Evolutionary conservation across 2,113 vertebrate genomes (phyloP), one percentile per base, ranked within the genome.

Genomic region (Phainopepla nitens): DNA sequence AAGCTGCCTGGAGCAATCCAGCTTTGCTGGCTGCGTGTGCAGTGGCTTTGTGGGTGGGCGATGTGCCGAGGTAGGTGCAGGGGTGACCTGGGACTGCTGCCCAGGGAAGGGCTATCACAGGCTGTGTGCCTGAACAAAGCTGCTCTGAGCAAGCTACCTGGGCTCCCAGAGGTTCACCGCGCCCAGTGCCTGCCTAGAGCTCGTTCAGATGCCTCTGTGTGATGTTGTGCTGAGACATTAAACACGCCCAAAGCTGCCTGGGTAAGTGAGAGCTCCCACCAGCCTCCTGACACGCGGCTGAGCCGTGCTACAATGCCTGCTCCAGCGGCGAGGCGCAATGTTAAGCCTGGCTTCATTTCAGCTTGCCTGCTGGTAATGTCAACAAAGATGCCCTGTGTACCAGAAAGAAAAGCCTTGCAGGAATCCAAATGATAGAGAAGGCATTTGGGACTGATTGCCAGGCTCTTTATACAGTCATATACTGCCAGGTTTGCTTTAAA

Each of bases 361-460:
- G 28, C 87, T 82, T 72, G 66, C 95, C 87, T 91, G 89, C 93
- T 96, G 82, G 50, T 88, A 82, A 61, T 85, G 87, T 88, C 93
- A 95, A 51, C 93, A 79, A 94, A 88, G 90, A 89, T 94, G 81
- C 81, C 87, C 87, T 33, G 18, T 44, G 66, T 89, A 93, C 91
- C 84, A 93, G 88, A 80, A 87, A 91, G 60, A 87, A 89, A 95
- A 90, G 28, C 89, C 85, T 93, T 91, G 89, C 92, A 90, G 94
- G 90, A 95, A 83, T 89, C 88, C 64, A 77, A 73, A 78, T 87
- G 80, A 75, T 90, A 58, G 56, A 87, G 64, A 31, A 93, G 82
- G 86, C 82, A 23, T 87, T 83, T 82, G 96, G 90, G 85, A 86
- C 80, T 93, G 90, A 84, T 94, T 86, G 80, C 64, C 29, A 65